Conservation (phyloP, 2,888 invertebrate genomes). For the Drosophila macrospina region DNA sequence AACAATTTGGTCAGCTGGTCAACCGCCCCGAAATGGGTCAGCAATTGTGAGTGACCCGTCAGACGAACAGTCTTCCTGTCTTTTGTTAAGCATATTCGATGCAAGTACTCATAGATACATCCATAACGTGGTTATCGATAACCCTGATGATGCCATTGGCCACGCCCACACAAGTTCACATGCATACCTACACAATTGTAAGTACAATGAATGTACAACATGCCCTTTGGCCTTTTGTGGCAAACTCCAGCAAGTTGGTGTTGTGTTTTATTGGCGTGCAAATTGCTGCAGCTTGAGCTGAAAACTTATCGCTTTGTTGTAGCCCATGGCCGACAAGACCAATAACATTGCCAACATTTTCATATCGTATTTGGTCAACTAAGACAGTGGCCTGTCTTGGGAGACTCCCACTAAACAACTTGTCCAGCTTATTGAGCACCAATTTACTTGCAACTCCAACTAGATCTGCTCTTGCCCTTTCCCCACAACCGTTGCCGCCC, state of each 20-base stretch:
- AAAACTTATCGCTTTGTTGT: constrained; percentile 45
- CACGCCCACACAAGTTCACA: constrained; percentile 20
- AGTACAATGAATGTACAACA: constrained; percentile 7
- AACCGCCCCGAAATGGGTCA: constrained; percentile 70
- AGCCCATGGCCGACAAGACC: constrained; percentile 29
- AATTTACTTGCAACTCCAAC: constrained; percentile 50
- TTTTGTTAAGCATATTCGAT: constrained; percentile 53
- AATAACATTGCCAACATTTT: constrained; percentile 24
- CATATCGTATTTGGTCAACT: constrained; percentile 42
- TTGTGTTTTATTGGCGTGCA: constrained; percentile 63
- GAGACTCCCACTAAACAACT: constrained; percentile 45
- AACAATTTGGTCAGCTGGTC: constrained; percentile 57
- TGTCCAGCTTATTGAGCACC: constrained; percentile 51
- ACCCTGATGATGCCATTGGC: constrained; percentile 14
- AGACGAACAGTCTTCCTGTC: constrained; percentile 68
- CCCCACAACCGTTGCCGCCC: neutral
- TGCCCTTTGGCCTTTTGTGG: constrained; percentile 65
- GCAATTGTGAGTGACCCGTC: constrained; percentile 67
- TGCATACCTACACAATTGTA: constrained; percentile 9
- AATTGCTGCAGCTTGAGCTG: constrained; percentile 51
- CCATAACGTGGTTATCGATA: constrained; percentile 30
- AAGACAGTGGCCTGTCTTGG: neutral
- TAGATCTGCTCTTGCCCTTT: constrained; percentile 14
- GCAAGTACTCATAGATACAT: constrained; percentile 3
- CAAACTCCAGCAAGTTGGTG: constrained; percentile 49